Evolutionary conservation across 2,888 invertebrate genomes (phyloP).

Genomic region (Nudaria mundana): DNA sequence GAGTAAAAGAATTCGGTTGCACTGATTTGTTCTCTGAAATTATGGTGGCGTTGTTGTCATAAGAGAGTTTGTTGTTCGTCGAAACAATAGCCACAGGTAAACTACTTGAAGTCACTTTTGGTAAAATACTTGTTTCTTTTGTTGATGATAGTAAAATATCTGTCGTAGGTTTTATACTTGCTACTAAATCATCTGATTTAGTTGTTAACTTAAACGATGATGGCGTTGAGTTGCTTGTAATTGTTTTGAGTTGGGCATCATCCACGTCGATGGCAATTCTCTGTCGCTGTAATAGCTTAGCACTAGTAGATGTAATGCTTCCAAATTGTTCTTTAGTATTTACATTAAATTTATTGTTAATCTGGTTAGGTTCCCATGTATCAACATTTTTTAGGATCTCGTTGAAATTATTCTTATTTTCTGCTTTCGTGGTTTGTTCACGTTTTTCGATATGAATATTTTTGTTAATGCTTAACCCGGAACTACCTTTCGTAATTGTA

Average conservation of each 20-base stretch:
- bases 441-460: not conserved
- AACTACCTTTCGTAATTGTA: slow-evolving; percentile 3
- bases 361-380: not conserved
- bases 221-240: slow-evolving; percentile 5
- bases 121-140: no score
- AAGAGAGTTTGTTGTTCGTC: slow-evolving; percentile 1
- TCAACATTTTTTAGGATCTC: slow-evolving; percentile 11
- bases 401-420: slow-evolving; percentile 6
- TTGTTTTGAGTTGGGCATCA: slow-evolving; percentile 20
- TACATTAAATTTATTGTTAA: slow-evolving; percentile 8
- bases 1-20: slow-evolving; percentile 11
- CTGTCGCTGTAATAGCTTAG: slow-evolving; percentile 49
- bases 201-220: slow-evolving; percentile 7
- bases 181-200: no score
- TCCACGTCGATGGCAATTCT: slow-evolving; percentile 36
- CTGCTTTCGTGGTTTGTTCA: not conserved
- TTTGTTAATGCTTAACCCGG: slow-evolving; percentile 4
- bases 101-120: no score
- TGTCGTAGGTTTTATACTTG: no score
- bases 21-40: slow-evolving; percentile 5
- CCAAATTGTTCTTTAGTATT: slow-evolving; percentile 17
- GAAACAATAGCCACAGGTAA: slow-evolving; percentile 1
- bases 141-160: no score
- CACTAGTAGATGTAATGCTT: slow-evolving; percentile 18
- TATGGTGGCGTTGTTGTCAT: not conserved